Evolutionary conservation across 2,888 invertebrate genomes (phyloP).

Genomic region (Dermolepida albohirtum): DNA sequence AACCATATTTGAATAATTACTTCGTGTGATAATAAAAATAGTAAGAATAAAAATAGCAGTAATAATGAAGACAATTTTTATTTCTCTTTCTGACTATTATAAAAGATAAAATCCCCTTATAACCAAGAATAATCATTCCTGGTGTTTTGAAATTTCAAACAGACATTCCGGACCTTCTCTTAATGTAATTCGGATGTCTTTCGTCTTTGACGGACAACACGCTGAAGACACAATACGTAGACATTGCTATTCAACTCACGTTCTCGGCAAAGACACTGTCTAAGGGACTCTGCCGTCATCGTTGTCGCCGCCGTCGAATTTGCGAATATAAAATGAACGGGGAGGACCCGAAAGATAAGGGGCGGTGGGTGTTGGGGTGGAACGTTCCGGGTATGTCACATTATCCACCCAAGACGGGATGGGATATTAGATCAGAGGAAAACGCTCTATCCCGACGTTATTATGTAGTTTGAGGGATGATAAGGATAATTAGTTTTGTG

Average conservation of each 20-base stretch:
- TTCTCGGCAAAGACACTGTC: slow-evolving; percentile 25
- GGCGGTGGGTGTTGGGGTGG: neutral
- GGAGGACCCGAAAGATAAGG: neutral
- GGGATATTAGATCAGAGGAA: slow-evolving; percentile 25
- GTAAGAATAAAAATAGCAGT: too few species aligned
- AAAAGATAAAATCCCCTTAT: too few species aligned
- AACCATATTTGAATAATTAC: too few species aligned
- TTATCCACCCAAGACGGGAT: slow-evolving; percentile 9
- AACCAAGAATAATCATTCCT: too few species aligned
- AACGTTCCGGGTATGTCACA: slow-evolving; percentile 16
- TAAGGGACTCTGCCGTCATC: slow-evolving; percentile 4
- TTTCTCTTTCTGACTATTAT: too few species aligned
- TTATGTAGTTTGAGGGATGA: slow-evolving; percentile 34
- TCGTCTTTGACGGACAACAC: too few species aligned
- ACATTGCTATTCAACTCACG: slow-evolving; percentile 17
- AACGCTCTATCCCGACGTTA: slow-evolving; percentile 21
- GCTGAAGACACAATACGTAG: too few species aligned
- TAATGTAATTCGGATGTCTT: too few species aligned
- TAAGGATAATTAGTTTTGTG: slow-evolving; percentile 43
- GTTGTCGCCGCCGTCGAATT: slow-evolving; percentile 9
- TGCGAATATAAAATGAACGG: slow-evolving; percentile 37
- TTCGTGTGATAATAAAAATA: too few species aligned
- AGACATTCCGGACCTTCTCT: too few species aligned
- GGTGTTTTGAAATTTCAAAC: too few species aligned
- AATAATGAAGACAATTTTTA: too few species aligned